Percentiles rank a stretch among this genome's conserved stretches.
Evolutionary conservation across 1,140 invertebrate genomes (phyloP).

Genomic region (Monomorium pharaonis): DNA sequence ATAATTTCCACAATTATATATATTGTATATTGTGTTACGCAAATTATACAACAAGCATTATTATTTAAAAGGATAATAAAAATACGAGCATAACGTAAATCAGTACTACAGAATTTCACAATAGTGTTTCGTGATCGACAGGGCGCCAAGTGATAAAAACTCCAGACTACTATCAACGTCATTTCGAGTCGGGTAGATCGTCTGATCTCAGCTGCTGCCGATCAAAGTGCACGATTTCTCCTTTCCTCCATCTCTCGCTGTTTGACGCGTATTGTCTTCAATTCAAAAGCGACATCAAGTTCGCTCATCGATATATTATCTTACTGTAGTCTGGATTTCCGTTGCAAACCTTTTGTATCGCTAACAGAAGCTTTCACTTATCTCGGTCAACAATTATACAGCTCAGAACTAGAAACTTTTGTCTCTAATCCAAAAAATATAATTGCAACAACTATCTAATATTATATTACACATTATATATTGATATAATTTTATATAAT

Average conservation of each 20-base stretch:
- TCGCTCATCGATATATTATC: slow-evolving; percentile 68
- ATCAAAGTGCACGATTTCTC: slow-evolving; percentile 64
- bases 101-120: neutral
- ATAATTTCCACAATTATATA: neutral
- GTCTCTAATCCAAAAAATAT: slow-evolving; percentile 9
- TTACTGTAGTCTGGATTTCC: slow-evolving; percentile 57
- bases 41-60: neutral
- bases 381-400: slow-evolving; percentile 52
- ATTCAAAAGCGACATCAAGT: slow-evolving; percentile 71
- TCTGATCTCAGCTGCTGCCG: slow-evolving; percentile 48
- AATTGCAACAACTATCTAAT: neutral
- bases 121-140: neutral
- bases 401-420: slow-evolving; percentile 7
- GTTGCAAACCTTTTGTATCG: slow-evolving; percentile 55
- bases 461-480: neutral
- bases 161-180: slow-evolving; percentile 46
- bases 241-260: slow-evolving; percentile 59
- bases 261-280: slow-evolving; percentile 71
- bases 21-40: neutral
- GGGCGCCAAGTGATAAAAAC: slow-evolving; percentile 32
- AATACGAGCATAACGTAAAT: slow-evolving; percentile 43
- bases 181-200: slow-evolving; percentile 64
- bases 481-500: neutral
- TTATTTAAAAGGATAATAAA: neutral
- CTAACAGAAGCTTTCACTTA: slow-evolving; percentile 47